phyloP scores from a whole-genome alignment of 2,888 invertebrate genomes.

The Dryobotodes eremita region DNA sequence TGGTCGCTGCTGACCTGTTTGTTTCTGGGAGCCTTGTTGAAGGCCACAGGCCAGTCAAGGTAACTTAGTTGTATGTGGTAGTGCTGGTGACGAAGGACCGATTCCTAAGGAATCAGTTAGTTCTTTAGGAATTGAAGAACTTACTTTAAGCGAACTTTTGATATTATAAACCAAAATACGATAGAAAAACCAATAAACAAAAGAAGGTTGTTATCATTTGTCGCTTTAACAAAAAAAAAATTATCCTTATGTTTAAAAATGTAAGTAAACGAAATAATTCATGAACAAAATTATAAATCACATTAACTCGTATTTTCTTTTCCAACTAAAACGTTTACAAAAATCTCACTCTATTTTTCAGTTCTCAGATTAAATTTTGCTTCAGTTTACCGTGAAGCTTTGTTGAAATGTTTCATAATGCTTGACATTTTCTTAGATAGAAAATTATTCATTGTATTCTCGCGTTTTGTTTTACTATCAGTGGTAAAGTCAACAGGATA shows the following conservation, averaged over 20 bases:
- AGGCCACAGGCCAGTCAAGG: neutral
- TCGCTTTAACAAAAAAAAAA: no score
- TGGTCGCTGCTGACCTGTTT: neutral
- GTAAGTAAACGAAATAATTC: neutral
- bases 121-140: neutral
- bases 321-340: neutral
- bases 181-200: neutral
- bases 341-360: neutral
- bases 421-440: no score
- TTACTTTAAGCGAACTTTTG: neutral
- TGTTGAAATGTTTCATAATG: neutral
- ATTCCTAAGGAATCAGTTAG: neutral
- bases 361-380: neutral
- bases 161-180: no score
- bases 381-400: neutral
- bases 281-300: neutral
- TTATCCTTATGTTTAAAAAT: no score
- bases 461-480: neutral
- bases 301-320: neutral
- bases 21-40: neutral
- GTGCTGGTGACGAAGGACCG: neutral
- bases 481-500: neutral
- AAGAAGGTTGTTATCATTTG: no score
- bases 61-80: neutral
- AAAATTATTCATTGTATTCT: neutral